Conservation (phyloP, 2,888 invertebrate genomes). For the Oscheius sp. region DNA sequence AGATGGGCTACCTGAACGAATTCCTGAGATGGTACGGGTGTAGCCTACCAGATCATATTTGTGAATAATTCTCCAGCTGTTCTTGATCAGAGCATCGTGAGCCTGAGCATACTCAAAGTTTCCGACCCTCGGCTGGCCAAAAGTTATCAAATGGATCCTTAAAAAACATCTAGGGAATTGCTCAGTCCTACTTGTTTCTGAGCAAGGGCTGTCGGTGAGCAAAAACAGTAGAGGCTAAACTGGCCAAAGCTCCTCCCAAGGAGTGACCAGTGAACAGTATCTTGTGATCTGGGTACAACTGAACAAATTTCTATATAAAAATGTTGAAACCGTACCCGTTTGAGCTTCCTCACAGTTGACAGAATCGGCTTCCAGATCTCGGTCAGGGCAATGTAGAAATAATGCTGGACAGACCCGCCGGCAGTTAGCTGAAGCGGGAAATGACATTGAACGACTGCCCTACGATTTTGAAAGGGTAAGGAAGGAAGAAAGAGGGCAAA, state of each 20-base stretch:
- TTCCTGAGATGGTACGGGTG: neutral
- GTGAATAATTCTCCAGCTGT: slow-evolving; percentile 63
- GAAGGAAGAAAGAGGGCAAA: no score
- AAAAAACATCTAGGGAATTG: slow-evolving; percentile 4
- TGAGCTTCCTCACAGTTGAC: slow-evolving; percentile 29
- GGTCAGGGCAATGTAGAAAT: slow-evolving; percentile 66
- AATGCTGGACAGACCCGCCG: slow-evolving; percentile 69
- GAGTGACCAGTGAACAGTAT: slow-evolving; percentile 70
- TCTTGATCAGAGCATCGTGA: slow-evolving; percentile 60
- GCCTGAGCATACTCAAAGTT: slow-evolving; percentile 64
- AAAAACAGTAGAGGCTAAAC: slow-evolving; percentile 65
- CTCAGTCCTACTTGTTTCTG: slow-evolving; percentile 8
- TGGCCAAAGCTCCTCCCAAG: slow-evolving; percentile 68
- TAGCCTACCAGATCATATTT: slow-evolving; percentile 59
- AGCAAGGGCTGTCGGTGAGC: slow-evolving; percentile 50
- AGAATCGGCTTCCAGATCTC: slow-evolving; percentile 60
- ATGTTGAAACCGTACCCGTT: neutral
- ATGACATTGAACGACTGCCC: no score
- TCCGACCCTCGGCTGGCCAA: slow-evolving; percentile 71
- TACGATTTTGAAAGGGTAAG: no score
- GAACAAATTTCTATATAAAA: neutral
- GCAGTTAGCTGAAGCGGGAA: slow-evolving; percentile 48
- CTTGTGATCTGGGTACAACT: slow-evolving; percentile 46
- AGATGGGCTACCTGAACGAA: slow-evolving; percentile 62
- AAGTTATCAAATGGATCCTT: slow-evolving; percentile 58